Base-by-base conservation (phyloP, 1,140 invertebrate genomes). In the Bacillus rossius region DNA sequence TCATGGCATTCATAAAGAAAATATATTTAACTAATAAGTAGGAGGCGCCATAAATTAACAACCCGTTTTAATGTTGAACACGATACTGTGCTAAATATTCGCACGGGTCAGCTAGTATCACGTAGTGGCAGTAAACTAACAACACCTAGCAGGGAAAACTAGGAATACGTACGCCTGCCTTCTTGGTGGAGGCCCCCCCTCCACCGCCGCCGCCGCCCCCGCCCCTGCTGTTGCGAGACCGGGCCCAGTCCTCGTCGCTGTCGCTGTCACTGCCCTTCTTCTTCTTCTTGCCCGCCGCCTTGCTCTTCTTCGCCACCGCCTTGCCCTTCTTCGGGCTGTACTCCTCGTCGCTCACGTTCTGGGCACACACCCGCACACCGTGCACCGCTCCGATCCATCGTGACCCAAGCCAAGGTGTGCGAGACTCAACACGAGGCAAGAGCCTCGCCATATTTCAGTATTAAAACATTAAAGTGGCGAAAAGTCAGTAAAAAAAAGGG, bases 231-330 rank as follows among this genome's bases (percentile, higher is more conserved):
- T 80, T 81, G 65, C 82, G 83, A 14, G 74, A 75, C 70, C 87
- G 87, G 26, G 77, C 82, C 84, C 88, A 91, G 55, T 91, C 88
- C 50, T 86, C 86, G 65, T 90, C 89, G 42, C 84, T 86, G 57
- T 88, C 87, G 37, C 80, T 84, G 64, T 88, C 87, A 8, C 83
- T 85, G 20, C 84, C 86, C 74, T 86, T 87, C 73, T 85, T 86
- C 69, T 86, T 84, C 54, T 80, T 80, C 65, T 84, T 75, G 53
- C 62, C 74, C 62, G 37, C 16, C 26, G 57, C 69, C 67, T 63
- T 64, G 68, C 71, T 73, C 73, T 67, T 75, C 78, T 55, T 78
- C 8, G 68, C 71, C 23, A 64, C 68, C 59, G 58, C 67, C 65
- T 73, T 80, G 38, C 74, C 68, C 52, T 77, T 71, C 67, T 84